phyloP scores from a whole-genome alignment of 2,797 vertebrate genomes.

The Brachyrhaphis roseni region DNA sequence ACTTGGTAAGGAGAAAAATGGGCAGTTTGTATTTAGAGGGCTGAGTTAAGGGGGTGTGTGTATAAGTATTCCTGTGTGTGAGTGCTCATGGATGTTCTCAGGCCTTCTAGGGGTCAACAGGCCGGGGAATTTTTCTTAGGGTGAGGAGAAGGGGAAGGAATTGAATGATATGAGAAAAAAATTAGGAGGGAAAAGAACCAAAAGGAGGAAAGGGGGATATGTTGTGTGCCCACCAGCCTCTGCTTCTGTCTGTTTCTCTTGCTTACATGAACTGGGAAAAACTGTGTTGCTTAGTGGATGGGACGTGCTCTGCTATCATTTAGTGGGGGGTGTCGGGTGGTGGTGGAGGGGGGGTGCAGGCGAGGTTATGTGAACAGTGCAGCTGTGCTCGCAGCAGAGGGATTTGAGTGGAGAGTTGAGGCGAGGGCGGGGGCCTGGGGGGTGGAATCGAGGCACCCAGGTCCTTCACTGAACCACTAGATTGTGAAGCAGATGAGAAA shows the following conservation, averaged over 20 bases:
- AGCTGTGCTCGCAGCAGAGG: conserved; percentile 82
- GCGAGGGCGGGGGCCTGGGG: conserved; percentile 3
- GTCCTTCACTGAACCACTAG: conserved; percentile 80
- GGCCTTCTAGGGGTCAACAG: conserved; percentile 75
- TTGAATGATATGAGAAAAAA: conserved; percentile 78
- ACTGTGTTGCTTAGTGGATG: conserved; percentile 79
- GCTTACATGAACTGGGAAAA: conserved; percentile 76
- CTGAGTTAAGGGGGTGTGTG: conserved; percentile 45
- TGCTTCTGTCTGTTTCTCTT: conserved; percentile 31
- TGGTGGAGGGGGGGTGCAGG: conserved; percentile 80
- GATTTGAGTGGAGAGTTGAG: conserved; percentile 76
- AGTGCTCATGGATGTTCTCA: conserved; percentile 65
- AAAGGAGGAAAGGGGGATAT: conserved; percentile 53
- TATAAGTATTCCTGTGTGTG: conserved; percentile 38
- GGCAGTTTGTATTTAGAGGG: conserved; percentile 50
- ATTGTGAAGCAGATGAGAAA: conserved; percentile 66
- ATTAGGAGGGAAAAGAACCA: conserved; percentile 59
- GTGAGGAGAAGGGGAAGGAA: conserved; percentile 73
- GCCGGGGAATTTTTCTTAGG: conserved; percentile 81
- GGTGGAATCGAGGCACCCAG: conserved; percentile 76
- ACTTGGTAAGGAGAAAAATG: conserved; percentile 62
- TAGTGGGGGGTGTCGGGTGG: conserved; percentile 64
- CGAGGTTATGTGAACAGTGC: conserved; percentile 87
- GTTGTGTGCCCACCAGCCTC: conserved; percentile 57
- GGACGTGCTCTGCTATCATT: conserved; percentile 86